Base-by-base conservation (phyloP, 2,113 vertebrate genomes). In the Lampris megalopsis region DNA sequence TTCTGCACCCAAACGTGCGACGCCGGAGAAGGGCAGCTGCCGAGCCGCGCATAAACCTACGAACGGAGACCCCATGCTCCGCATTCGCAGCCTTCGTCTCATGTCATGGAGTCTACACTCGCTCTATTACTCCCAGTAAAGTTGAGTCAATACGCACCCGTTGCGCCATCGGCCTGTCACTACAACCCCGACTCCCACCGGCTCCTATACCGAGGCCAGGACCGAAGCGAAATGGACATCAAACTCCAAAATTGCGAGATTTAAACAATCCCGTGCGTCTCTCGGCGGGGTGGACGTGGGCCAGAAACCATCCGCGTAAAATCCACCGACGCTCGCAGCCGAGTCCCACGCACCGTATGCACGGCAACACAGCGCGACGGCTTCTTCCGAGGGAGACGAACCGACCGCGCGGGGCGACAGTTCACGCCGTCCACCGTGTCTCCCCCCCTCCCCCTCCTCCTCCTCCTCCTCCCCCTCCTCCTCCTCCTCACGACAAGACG, bases 141-240 rank as follows among this genome's bases (percentile, higher is more conserved):
- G 79, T 91, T 90, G 81, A n/a, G 24, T 80, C 81, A 90, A 94
- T 95, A 97, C 97, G 88, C 96, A 98, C 97, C 97, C 96, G 95
- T 95, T 98, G 97, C 94, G 96, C 97, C 97, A 98, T 98, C 95
- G 93, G 94, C 93, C 94, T 94, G 94, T 88, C 93, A 94, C 83
- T 70, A 75, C 52, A 85, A 73, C 86, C 77, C 94, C 92, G 95
- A 94, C 94, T 96, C 95, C 94, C 93, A 94, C 91, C 93, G 94
- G 94, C 94, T 94, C 94, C 93, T 94, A 93, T 24, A 24, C 24
- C 24, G 24, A 24, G 24, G 24, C 24, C 24, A 24, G 24, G 24
- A 24, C 24, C 93, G 94, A 93, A 95, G 94, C 93, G 92, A 94
- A 89, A 94, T 93, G 92, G 85, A 90, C 87, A 91, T 93, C 92